These are phyloP conservation scores for Tinea trinotella DNA, from an alignment of 2,888 invertebrate genomes.

Conservation along the genomic window DNA sequence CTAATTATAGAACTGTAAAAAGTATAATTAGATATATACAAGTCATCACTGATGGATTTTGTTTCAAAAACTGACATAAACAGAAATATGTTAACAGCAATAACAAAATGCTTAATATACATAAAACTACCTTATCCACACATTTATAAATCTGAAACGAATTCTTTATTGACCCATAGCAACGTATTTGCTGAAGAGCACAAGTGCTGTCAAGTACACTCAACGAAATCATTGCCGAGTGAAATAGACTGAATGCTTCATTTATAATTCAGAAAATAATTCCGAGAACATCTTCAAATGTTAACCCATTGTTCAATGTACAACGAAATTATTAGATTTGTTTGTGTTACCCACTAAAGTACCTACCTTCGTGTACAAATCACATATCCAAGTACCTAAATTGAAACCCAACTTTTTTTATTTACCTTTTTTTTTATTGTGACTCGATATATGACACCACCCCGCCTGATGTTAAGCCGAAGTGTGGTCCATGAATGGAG, in stretches of 20 bases:
- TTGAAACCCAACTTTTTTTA: not conserved
- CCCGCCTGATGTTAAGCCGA: too few species aligned
- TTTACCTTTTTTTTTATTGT: too few species aligned
- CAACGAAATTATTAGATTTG: not conserved
- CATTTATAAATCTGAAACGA: not conserved
- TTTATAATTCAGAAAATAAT: slow-evolving; percentile 23
- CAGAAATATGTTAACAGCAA: too few species aligned
- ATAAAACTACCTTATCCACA: not conserved
- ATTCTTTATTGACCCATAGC: slow-evolving; percentile 22
- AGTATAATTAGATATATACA: too few species aligned
- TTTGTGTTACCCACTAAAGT: not conserved
- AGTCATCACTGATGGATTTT: too few species aligned
- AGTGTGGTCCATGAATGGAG: too few species aligned
- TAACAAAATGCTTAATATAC: not conserved
- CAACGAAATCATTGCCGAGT: slow-evolving; percentile 14
- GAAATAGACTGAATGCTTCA: slow-evolving; percentile 24
- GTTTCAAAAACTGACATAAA: too few species aligned
- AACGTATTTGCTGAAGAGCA: slow-evolving; percentile 22
- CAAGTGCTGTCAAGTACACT: slow-evolving; percentile 19
- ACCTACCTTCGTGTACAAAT: not conserved
- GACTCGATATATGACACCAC: too few species aligned
- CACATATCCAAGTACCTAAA: not conserved
- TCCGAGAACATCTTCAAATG: slow-evolving; percentile 17
- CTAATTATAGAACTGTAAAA: too few species aligned
- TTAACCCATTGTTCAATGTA: slow-evolving; percentile 22